Conservation (phyloP, 1,140 invertebrate species). For the Palaemon carinicauda region DNA sequence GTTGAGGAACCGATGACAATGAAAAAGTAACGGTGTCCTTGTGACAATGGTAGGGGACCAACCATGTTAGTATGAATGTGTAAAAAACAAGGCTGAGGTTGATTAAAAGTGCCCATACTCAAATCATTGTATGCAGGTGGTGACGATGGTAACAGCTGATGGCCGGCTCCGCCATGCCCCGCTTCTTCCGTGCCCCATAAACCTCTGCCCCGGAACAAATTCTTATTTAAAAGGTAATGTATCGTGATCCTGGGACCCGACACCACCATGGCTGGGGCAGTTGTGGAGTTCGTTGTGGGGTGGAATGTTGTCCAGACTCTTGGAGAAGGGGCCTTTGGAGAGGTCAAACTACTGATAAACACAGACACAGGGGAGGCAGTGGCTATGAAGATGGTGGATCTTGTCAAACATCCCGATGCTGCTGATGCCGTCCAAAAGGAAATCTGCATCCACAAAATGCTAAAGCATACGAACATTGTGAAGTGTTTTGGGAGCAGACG, state of each 20-base stretch:
- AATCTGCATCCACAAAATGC: slow-evolving; percentile 84
- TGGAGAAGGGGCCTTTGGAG: slow-evolving; percentile 96
- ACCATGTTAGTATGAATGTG: too few species aligned
- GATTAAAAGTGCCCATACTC: too few species aligned
- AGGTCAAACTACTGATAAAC: slow-evolving; percentile 93
- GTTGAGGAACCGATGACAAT: too few species aligned
- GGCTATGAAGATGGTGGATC: slow-evolving; percentile 90
- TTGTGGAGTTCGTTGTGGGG: slow-evolving; percentile 86
- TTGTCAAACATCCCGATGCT: slow-evolving; percentile 76
- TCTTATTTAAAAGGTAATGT: too few species aligned
- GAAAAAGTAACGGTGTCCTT: too few species aligned
- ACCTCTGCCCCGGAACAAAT: not conserved
- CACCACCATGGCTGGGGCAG: slow-evolving; percentile 37
- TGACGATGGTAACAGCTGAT: not conserved
- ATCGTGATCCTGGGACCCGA: not conserved
- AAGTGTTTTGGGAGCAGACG: slow-evolving; percentile 84
- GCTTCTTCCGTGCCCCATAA: not conserved
- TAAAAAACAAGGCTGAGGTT: too few species aligned
- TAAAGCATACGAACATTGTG: slow-evolving; percentile 86
- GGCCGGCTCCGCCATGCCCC: slow-evolving; percentile 50
- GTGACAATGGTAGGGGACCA: too few species aligned
- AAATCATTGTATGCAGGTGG: slow-evolving; percentile 22
- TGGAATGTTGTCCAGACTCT: slow-evolving; percentile 91
- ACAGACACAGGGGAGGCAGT: slow-evolving; percentile 82
- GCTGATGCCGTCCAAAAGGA: slow-evolving; percentile 77